Evolutionary conservation across 2,113 vertebrate species (phyloP).

Genomic region (Sigmodon hispidus): DNA sequence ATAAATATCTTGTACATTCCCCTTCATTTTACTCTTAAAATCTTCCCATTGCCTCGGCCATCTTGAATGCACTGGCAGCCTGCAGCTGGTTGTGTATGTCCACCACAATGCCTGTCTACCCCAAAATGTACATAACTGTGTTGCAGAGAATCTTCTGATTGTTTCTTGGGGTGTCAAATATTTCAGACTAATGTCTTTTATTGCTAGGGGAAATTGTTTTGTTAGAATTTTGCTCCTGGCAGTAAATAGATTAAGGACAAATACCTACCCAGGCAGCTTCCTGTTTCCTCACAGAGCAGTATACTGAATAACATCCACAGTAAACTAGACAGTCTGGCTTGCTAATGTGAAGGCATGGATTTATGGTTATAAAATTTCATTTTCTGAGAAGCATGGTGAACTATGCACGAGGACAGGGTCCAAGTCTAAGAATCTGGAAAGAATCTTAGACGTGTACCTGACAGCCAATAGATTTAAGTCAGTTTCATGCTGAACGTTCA

Average conservation of each 20-base stretch:
- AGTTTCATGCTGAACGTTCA: no score
- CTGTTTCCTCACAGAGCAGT: not conserved
- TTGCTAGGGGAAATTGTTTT: not conserved
- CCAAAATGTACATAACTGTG: fast-evolving
- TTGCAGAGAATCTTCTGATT: not conserved
- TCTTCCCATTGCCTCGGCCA: not conserved
- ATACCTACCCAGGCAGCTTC: not conserved
- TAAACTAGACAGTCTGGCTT: not conserved
- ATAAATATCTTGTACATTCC: not conserved
- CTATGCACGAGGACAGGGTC: no score
- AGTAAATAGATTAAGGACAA: not conserved
- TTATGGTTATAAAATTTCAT: no score
- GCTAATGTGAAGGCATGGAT: no score
- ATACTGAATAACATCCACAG: not conserved
- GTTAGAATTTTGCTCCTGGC: not conserved
- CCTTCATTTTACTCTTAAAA: not conserved
- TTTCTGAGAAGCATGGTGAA: no score
- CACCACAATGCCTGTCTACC: not conserved
- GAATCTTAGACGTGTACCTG: no score
- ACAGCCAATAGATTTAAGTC: no score
- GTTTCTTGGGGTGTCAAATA: not conserved
- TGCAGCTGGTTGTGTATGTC: no score
- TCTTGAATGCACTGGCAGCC: no score
- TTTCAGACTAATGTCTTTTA: not conserved
- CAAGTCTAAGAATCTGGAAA: no score